A percentile compares a stretch with the other conserved stretches of the same genome.
Evolutionary conservation across 2,113 vertebrate species (phyloP).

Genomic region (Bubo blakistoni): DNA sequence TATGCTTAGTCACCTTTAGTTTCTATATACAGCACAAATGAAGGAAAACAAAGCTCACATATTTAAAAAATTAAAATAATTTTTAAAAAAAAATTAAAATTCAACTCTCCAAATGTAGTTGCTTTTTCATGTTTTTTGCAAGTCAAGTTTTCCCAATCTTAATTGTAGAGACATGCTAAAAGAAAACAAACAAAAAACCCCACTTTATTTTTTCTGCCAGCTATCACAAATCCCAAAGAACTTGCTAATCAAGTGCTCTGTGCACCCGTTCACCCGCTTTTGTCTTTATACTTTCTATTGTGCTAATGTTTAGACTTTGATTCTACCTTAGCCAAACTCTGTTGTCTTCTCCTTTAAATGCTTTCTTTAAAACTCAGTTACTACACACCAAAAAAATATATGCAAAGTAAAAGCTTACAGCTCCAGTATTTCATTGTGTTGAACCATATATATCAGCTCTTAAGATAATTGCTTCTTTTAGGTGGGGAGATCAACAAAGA

Average conservation of each 20-base stretch:
- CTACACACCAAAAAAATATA: background rate
- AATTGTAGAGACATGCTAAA: background rate
- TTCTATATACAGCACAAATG: background rate
- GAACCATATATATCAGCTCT: background rate
- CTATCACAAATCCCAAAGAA: background rate
- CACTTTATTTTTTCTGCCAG: background rate
- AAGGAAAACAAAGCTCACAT: background rate
- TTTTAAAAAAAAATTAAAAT: background rate
- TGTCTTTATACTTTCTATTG: background rate
- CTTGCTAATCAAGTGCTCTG: background rate
- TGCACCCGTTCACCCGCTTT: background rate
- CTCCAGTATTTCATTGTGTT: background rate
- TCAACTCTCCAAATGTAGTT: background rate
- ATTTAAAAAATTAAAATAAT: background rate
- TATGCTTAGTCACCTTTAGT: background rate
- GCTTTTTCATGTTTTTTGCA: background rate
- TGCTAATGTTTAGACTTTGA: background rate
- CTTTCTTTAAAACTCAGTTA: background rate
- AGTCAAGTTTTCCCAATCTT: background rate
- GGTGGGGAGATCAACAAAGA: background rate
- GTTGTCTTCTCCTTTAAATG: background rate
- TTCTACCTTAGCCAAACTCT: background rate
- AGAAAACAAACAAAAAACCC: background rate
- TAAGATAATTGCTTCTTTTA: background rate
- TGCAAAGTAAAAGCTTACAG: background rate